Evolutionary conservation across 2,797 vertebrate genomes (phyloP).

Genomic region (Huso huso): DNA sequence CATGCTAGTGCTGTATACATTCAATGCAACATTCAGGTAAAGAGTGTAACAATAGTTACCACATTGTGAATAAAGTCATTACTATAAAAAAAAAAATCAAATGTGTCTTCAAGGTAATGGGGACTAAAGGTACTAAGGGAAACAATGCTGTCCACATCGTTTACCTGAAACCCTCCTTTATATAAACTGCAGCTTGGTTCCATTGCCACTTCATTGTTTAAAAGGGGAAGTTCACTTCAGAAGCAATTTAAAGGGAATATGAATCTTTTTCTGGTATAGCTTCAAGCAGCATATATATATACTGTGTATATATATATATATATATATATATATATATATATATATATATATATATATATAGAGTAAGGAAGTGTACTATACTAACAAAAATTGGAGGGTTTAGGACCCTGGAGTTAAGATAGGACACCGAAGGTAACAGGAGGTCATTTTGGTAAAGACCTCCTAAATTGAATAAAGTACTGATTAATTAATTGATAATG

Average conservation of each 20-base stretch:
- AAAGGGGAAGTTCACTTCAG: background rate
- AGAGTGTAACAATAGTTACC: background rate
- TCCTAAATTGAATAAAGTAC: no score
- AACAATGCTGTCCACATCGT: background rate
- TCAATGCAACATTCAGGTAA: background rate
- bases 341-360: background rate
- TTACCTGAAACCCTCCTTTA: background rate
- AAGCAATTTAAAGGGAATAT: background rate
- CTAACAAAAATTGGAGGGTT: no score
- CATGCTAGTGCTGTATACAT: background rate
- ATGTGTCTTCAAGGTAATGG: background rate
- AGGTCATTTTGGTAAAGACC: no score
- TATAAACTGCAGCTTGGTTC: background rate
- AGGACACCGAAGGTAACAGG: no score
- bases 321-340: background rate
- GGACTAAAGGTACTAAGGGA: background rate
- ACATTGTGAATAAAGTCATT: slow-evolving; percentile 5
- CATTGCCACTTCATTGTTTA: background rate
- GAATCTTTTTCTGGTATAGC: background rate
- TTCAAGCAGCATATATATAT: background rate
- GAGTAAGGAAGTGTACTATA: no score
- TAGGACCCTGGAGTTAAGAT: no score
- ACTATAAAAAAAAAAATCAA: background rate
- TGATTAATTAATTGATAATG: no score
- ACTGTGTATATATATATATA: background rate